Conservation (phyloP, 2,797 vertebrate genomes). For the Salmo trutta region DNA sequence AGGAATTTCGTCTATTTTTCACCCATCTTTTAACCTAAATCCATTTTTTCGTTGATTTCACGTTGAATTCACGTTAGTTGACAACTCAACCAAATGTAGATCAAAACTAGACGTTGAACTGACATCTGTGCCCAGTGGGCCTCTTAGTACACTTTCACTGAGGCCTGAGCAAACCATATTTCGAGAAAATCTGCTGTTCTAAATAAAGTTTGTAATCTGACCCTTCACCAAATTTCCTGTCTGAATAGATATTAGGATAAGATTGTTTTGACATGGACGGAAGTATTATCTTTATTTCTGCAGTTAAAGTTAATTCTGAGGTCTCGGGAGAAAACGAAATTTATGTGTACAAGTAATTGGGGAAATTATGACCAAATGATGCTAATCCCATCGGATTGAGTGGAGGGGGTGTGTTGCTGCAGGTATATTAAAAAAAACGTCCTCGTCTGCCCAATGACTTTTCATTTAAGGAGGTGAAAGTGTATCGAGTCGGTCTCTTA, state of each 20-base stretch:
- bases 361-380: constrained; percentile 60
- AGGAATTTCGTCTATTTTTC: too few relatives aligned
- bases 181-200: constrained; percentile 60
- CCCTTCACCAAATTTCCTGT: constrained; percentile 72
- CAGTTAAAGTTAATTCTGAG: constrained; percentile 49
- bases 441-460: not conserved
- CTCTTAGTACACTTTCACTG: constrained; percentile 60
- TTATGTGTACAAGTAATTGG: constrained; percentile 65
- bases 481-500: constrained; percentile 21
- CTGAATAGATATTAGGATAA: constrained; percentile 65
- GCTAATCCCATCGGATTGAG: constrained; percentile 18
- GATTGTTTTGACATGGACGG: constrained; percentile 62
- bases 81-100: too few relatives aligned
- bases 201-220: constrained; percentile 65
- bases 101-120: too few relatives aligned
- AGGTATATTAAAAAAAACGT: constrained; percentile 6
- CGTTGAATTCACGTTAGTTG: too few relatives aligned
- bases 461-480: not conserved
- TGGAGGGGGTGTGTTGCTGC: constrained; percentile 1
- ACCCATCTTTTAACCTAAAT: too few relatives aligned
- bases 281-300: constrained; percentile 68
- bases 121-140: too few relatives aligned
- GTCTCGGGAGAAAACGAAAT: constrained; percentile 62
- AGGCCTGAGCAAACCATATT: constrained; percentile 34
- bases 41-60: too few relatives aligned